Evolutionary conservation across 1,140 invertebrate species (phyloP), one percentile per base, ranked within the genome.

Genomic region (Drosophila pectinifera): DNA sequence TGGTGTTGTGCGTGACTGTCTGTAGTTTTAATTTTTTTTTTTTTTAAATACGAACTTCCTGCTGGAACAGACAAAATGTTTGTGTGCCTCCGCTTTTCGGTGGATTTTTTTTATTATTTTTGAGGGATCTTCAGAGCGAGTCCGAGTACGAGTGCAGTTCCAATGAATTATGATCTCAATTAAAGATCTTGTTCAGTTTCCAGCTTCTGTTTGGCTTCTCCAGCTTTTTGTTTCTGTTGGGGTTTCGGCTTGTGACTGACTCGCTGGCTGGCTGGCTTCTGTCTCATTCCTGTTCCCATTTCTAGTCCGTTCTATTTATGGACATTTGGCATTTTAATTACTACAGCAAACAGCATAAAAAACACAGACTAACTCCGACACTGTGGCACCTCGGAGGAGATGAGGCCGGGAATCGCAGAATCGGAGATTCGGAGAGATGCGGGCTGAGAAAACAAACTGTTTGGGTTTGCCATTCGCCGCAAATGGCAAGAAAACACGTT

Each of bases 21-120:
- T 72, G 48, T 76, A 64, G 76, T 70, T 53, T 58, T 53, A 53
- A 36, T 75, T 74, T 75, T 53, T 73, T 81, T 74, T 78, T 78
- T 48, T 76, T 86, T 80, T 83, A 88, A 86, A 86, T 82, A 79
- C 74, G 63, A 79, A 86, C 83, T 86, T 86, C 83, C 83, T 86
- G 83, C 74, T 88, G 78, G 24, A 76, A 67, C 61, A 76, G 61
- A 76, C 59, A 67, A 57, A 58, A 41, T 76, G 73, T 69, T 78
- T 70, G 41, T 68, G 24, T 68, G n/a, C 43, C 59, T 59, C 67
- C 5, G 31, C 41, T 38, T 28, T 42, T 69, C 13, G 51, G 39
- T 43, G n/a, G n/a, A 1, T 14, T 63, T 46, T 13, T 7, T 18
- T 11, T 58, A 36, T 24, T 26, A 6, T 5, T 43, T 69, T 69